Conservation (phyloP, 2,797 vertebrate species). For the Centropyge bicolor region DNA sequence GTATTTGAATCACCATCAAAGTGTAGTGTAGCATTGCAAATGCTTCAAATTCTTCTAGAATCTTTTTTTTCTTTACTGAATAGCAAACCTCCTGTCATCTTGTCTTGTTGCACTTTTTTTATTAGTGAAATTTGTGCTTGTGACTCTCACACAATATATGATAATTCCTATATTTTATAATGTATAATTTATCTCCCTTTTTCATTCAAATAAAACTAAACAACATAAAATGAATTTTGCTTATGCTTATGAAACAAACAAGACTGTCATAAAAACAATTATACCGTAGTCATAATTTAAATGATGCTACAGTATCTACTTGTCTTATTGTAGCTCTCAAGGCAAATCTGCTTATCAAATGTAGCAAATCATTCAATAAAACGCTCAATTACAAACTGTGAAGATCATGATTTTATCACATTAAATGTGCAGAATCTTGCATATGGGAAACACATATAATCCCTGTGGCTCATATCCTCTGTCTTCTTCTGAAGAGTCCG, state of each 20-base stretch:
- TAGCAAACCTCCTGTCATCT: neutral
- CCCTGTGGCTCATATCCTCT: neutral
- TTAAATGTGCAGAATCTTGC: neutral
- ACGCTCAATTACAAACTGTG: neutral
- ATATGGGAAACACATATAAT: neutral
- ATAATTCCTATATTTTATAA: neutral
- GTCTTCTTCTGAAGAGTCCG: constrained; percentile 3
- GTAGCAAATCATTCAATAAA: neutral
- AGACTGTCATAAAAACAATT: neutral
- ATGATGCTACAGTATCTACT: neutral
- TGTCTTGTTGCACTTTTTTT: neutral
- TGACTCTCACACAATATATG: neutral
- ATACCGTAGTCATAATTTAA: neutral
- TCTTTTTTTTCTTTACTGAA: neutral
- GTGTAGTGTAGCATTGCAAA: neutral
- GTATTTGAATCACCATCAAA: constrained; percentile 13
- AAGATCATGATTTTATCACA: constrained; percentile 1
- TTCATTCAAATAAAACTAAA: neutral
- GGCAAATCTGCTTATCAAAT: neutral
- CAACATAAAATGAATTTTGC: neutral
- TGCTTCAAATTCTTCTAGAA: neutral
- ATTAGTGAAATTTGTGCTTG: neutral
- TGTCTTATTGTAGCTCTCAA: neutral
- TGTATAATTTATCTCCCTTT: neutral
- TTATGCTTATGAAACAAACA: neutral